phyloP scores from a whole-genome alignment of 2,113 vertebrate species.

The Notothenia coriiceps region DNA sequence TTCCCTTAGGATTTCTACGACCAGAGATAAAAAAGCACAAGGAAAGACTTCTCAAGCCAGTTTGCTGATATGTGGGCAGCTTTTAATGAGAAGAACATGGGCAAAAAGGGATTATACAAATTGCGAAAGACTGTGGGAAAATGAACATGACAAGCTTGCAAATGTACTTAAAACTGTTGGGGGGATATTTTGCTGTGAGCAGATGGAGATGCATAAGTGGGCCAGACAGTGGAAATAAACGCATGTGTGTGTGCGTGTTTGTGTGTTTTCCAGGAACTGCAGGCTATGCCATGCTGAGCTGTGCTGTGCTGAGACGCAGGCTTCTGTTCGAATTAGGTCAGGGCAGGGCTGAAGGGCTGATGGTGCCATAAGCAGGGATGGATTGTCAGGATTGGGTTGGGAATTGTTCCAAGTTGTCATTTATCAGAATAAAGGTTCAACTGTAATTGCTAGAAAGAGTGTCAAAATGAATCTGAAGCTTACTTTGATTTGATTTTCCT shows the following conservation, averaged over 20 bases:
- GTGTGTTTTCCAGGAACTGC: conserved; percentile 62
- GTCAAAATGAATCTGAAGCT: background rate
- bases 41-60: conserved; percentile 17
- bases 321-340: conserved; percentile 80
- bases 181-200: conserved; percentile 53
- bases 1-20: conserved; percentile 37
- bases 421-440: conserved; percentile 18
- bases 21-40: conserved; percentile 27
- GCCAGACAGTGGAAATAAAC: conserved; percentile 50
- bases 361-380: conserved; percentile 56
- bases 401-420: conserved; percentile 30
- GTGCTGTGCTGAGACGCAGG: conserved; percentile 65
- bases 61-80: conserved; percentile 41
- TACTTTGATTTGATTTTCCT: background rate
- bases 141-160: conserved; percentile 45
- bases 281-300: conserved; percentile 70
- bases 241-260: conserved; percentile 6
- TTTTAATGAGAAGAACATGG: conserved; percentile 25
- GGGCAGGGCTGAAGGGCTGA: conserved; percentile 71
- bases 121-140: conserved; percentile 53
- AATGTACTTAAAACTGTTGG: conserved; percentile 44
- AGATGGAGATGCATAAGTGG: conserved; percentile 70
- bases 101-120: conserved; percentile 49
- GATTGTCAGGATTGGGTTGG: conserved; percentile 51
- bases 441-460: background rate